Evolutionary conservation across 30 jellyfish, hydroid and myxozoan genomes (phyloP), one percentile per base, ranked within the genome.

Genomic region (Morbakka virulenta): DNA sequence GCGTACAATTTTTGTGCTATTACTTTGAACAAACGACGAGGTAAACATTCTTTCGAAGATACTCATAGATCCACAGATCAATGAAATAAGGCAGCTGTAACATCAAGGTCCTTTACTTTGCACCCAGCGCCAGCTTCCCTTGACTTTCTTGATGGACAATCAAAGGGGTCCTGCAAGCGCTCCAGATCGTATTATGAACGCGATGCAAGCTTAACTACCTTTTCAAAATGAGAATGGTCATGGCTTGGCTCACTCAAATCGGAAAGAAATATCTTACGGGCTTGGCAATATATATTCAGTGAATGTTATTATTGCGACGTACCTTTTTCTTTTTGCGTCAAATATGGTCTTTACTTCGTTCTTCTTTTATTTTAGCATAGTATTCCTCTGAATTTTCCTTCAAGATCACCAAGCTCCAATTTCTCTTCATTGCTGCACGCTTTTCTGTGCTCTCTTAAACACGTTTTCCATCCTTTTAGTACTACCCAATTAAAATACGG

Each of bases 151-250:
- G 85, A n/a, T n/a, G n/a, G n/a, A n/a, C n/a, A n/a, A n/a, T n/a
- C n/a, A 35, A 72, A 77, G 25, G 75, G 71, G n/a, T 77, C 80
- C 29, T 35, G 71, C 47, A 32, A 49, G 28, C 2, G 22, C 52
- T 28, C 57, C 12, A 52, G 12, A 41, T 64, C 70, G 12, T 84
- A 22, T n/a, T 49, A 35, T 23, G 94, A 75, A 35, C 95, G 75
- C 17, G 53, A 12, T 25, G 95, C 96, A 3, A 87, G 80, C 52
- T 87, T 87, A 4, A 87, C 20, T 27, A 94, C 96, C 63, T 52
- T 87, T n/a, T n/a, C 69, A 22, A 86, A 70, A 3, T 24, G 31
- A 48, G 95, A 89, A 64, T 80, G 81, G 67, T 80, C 65, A 61
- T 79, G 86, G 26, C 41, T 27, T 6, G 48, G 34, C 28, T 87